Base-by-base conservation (phyloP, 2,888 invertebrate species). In the Anoncus sp. region DNA sequence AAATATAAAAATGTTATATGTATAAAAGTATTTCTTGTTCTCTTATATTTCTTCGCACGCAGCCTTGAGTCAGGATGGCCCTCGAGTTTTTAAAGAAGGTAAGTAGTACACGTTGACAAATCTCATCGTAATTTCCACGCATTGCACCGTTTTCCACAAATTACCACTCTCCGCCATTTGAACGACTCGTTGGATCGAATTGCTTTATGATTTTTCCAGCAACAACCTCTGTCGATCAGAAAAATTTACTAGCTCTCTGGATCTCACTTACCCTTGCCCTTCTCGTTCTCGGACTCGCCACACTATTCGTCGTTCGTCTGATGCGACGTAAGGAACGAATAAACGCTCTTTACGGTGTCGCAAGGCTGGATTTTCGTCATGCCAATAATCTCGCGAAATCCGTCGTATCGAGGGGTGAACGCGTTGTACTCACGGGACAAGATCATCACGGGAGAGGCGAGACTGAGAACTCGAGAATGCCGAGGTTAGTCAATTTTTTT, bases 281-380 rank as follows among this genome's bases (percentile, higher is more conserved):
- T 57, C 77, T 87, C 40, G 79, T 87, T 66, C 73, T 87, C 35
- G 82, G 83, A 6, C 27, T 83, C 31, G 83, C 86, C 5, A 85
- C 85, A 12, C 81, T 87, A 47, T 85, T 87, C 74, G 82, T 86
- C 77, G 82, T 87, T n/a, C 85, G 87, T 31, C 63, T 87, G 51
- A 84, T 87, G 83, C 81, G 86, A 43, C 85, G 87, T 6, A 87
- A 87, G 63, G 87, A 87, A 59, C 80, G 85, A 69, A 84, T 86
- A 77, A 85, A 85, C 40, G 83, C 87, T 1, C 73, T 87, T 45
- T 87, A 87, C 70, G 86, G 87, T 5, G 85, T 87, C 7, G 86
- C 87, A 5, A 84, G 87, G 47, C 67, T 87, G 62, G 87, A 87
- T 49, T 87, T 87, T 40, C 86, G 83, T 14, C 95, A 95, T 77